These are phyloP conservation scores for Euwallacea similis DNA, from an alignment of 1,140 invertebrate genomes.

Conservation along the genomic window DNA sequence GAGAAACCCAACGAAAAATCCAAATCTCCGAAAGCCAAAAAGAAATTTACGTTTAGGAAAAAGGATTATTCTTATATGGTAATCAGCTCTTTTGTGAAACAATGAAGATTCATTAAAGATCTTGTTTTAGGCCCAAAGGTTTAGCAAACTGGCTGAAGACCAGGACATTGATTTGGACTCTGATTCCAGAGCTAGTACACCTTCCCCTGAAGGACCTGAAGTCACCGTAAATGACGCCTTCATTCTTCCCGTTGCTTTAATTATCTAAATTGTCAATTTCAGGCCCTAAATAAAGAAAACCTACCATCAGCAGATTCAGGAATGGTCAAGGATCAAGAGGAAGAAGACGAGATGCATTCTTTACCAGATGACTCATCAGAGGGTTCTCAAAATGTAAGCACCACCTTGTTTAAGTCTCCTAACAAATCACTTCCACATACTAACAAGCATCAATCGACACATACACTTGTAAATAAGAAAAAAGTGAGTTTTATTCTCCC, in stretches of 20 bases:
- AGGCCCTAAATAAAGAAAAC: constrained; percentile 5
- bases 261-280: constrained; percentile 5
- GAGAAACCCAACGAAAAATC: constrained; percentile 22
- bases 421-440: constrained; percentile 18
- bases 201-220: constrained; percentile 40
- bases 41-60: constrained; percentile 38
- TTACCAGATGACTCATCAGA: constrained; percentile 36
- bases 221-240: neutral
- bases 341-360: constrained; percentile 38
- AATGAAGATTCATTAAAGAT: too few relatives aligned
- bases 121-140: constrained; percentile 43
- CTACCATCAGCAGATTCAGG: neutral
- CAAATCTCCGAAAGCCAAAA: constrained; percentile 37
- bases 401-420: constrained; percentile 20
- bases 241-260: neutral
- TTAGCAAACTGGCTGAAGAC: constrained; percentile 50
- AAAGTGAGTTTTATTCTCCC: constrained; percentile 11
- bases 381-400: constrained; percentile 30
- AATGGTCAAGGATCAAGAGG: neutral
- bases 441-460: constrained; percentile 1
- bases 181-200: constrained; percentile 44
- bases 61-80: constrained; percentile 38
- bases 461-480: constrained; percentile 5
- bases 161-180: constrained; percentile 45
- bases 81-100: neutral